These are phyloP conservation scores for Mastomys coucha DNA, from an alignment of 2,113 vertebrate species.

Conservation along the genomic window DNA sequence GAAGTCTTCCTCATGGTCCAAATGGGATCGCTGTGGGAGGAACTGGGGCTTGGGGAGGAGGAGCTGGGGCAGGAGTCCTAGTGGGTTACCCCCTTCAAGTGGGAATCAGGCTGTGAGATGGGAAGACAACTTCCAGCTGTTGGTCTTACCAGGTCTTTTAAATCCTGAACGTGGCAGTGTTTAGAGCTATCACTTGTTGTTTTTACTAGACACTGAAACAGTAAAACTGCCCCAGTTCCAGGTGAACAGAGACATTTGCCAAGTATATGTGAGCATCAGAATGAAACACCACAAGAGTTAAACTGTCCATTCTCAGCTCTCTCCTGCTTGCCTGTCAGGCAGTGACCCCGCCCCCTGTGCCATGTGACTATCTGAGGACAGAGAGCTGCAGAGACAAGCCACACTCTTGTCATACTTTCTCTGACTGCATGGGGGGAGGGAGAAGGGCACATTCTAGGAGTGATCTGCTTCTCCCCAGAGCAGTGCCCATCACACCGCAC, in stretches of 20 bases:
- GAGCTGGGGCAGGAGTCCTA: background rate
- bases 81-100: background rate
- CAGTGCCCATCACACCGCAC: background rate
- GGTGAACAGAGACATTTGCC: slow-evolving; percentile 21
- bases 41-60: background rate
- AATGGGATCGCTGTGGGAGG: background rate
- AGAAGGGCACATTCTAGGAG: background rate
- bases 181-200: background rate
- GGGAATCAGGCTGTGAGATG: background rate
- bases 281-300: background rate
- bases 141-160: background rate
- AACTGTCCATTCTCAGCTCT: background rate
- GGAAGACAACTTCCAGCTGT: background rate
- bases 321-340: background rate
- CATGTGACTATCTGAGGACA: accelerated
- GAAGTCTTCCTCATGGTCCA: background rate
- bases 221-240: slow-evolving; percentile 7
- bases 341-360: background rate
- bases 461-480: background rate
- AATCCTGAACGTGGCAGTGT: background rate
- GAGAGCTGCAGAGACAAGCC: background rate
- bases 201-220: background rate
- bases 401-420: accelerated
- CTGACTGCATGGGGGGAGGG: background rate
- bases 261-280: background rate